Percentiles rank a stretch among this genome's conserved stretches.
Evolutionary conservation across 1,140 invertebrate genomes (phyloP).

Genomic region (Saccostrea glomerata): DNA sequence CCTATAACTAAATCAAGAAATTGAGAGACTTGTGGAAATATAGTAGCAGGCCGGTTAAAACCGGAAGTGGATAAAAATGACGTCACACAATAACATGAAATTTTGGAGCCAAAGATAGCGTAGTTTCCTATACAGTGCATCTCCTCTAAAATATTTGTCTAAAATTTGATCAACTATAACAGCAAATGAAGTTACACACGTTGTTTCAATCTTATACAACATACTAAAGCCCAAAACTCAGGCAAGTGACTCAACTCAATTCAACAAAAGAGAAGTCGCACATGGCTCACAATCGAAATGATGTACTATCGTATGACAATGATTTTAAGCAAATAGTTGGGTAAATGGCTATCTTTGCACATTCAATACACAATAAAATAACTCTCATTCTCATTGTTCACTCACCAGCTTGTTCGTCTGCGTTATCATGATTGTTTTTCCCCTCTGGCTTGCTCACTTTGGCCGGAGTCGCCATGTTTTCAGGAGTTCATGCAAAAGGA

Average conservation of each 20-base stretch:
- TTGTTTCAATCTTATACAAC: neutral
- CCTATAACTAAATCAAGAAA: too few relatives aligned
- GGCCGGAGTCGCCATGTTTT: slow-evolving; percentile 75
- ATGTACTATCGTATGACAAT: slow-evolving; percentile 5
- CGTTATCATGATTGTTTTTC: slow-evolving; percentile 77
- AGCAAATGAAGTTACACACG: too few relatives aligned
- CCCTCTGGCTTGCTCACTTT: slow-evolving; percentile 74
- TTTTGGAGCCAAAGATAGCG: slow-evolving; percentile 31
- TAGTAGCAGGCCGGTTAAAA: slow-evolving; percentile 14
- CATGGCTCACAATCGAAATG: slow-evolving; percentile 41
- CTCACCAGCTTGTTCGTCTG: slow-evolving; percentile 74
- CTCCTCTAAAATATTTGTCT: too few relatives aligned
- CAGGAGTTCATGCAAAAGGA: slow-evolving; percentile 69
- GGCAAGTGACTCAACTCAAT: neutral
- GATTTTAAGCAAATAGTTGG: neutral
- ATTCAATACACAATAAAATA: neutral
- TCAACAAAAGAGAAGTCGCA: slow-evolving; percentile 41
- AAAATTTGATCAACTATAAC: too few relatives aligned
- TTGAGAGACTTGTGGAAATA: neutral
- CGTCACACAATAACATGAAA: slow-evolving; percentile 49
- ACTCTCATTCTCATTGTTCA: slow-evolving; percentile 21
- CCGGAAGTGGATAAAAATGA: slow-evolving; percentile 55
- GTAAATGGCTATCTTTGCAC: neutral
- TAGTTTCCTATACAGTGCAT: neutral
- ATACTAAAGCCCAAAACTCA: neutral